Evolutionary conservation across 2,113 vertebrate genomes (phyloP).

Genomic region (Laterallus jamaicensis): DNA sequence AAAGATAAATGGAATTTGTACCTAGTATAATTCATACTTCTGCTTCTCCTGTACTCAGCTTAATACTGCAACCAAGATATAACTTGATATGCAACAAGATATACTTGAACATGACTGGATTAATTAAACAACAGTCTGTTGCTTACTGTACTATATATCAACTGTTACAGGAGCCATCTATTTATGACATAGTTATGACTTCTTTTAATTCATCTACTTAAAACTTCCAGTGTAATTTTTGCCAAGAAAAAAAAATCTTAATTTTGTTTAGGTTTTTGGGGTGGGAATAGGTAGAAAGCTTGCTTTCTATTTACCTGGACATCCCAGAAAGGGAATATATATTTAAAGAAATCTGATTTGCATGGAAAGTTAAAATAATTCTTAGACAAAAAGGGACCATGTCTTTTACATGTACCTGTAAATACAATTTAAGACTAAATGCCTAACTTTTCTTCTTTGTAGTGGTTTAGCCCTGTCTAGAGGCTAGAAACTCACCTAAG

Average conservation of each 20-base stretch:
- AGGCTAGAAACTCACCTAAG: no score
- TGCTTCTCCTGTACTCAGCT: not conserved
- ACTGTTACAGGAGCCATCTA: not conserved
- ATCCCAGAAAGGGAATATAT: not conserved
- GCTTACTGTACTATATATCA: not conserved
- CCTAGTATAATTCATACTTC: not conserved
- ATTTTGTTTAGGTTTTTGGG: not conserved
- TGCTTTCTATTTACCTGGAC: not conserved
- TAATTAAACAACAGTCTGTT: not conserved
- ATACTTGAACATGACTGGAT: not conserved
- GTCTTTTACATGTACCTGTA: constrained; percentile 17
- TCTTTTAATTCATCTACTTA: constrained; percentile 23
- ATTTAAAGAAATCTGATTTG: not conserved
- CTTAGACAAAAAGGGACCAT: not conserved
- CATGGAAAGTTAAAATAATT: not conserved
- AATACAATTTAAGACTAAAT: constrained; percentile 27
- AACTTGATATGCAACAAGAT: not conserved
- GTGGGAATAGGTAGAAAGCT: not conserved
- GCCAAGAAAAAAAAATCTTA: not conserved
- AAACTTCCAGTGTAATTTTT: constrained; percentile 19
- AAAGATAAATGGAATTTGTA: not conserved
- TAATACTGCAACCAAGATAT: not conserved
- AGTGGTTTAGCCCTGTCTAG: no score
- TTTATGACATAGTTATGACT: constrained; percentile 17
- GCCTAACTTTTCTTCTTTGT: not conserved